Evolutionary conservation across 2,797 vertebrate genomes (phyloP), one percentile per base, ranked within the genome.

Genomic region (Nothura maculosa): DNA sequence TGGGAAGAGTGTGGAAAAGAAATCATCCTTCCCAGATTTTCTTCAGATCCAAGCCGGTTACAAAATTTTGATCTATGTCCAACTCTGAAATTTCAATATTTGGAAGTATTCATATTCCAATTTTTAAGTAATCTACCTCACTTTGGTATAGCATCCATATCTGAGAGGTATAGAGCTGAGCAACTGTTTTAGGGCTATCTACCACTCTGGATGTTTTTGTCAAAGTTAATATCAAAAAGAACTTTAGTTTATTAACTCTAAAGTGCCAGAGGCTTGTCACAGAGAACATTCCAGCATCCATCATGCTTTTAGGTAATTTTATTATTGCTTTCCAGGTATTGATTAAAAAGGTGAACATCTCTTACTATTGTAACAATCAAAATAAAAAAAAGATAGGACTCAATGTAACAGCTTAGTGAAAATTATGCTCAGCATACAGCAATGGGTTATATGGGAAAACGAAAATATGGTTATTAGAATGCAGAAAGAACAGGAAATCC

Each of bases 221-320:
- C 80, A 92, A 85, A 89, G 40, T 25, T 78, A 50, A 91, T 11
- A 80, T 45, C 30, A 80, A 75, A 85, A 87, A 81, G 45, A 92
- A 48, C 19, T 66, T 69, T 45, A 4, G 3, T 63, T 85, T 90
- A 89, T 90, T 90, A 85, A 76, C 55, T 95, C 52, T 58, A 79
- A 36, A 30, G 13, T 87, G 50, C 83, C 52, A 57, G 8, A 63
- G 16, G 3, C 52, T 42, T 91, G 50, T 61, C 57, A 90, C 28
- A 43, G 17, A 67, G 25, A 80, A 25, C 1, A 10, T 36, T 72
- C 80, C 62, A 87, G 57, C 4, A 77, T 80, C 82, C 45, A 85
- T 67, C 36, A 80, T 38, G 24, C 25, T 76, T 92, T 93, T 87
- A n/a, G 28, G 15, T 80, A 93, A 90, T 77, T 85, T 82, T 91